These are phyloP conservation scores for Sitophilus oryzae DNA, from an alignment of 1,140 invertebrate genomes.

Conservation along the genomic window DNA sequence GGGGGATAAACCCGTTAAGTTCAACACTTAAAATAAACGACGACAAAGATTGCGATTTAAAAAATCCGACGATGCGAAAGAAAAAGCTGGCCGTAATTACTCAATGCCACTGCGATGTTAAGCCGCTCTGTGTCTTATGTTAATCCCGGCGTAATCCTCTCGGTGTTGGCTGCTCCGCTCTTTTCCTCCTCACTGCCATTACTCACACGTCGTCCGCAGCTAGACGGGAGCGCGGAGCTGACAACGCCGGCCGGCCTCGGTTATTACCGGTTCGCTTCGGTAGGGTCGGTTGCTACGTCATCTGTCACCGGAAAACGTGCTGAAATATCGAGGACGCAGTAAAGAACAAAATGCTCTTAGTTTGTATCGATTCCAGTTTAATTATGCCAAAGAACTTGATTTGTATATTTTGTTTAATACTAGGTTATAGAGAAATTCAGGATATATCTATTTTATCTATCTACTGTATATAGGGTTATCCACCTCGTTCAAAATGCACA, in stretches of 20 bases:
- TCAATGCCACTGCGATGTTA: conserved; percentile 43
- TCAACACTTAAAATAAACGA: conserved; percentile 41
- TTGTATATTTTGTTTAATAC: too few relatives aligned
- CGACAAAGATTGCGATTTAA: conserved; percentile 40
- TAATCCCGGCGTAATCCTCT: conserved; percentile 44
- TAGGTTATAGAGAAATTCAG: too few relatives aligned
- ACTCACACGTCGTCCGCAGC: conserved; percentile 32
- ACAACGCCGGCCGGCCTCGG: too few relatives aligned
- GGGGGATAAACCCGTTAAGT: conserved; percentile 28
- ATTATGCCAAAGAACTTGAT: too few relatives aligned
- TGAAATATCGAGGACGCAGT: too few relatives aligned
- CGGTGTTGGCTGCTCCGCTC: conserved; percentile 40
- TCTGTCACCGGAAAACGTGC: conserved; percentile 31
- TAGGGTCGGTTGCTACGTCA: conserved; percentile 30
- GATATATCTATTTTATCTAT: too few relatives aligned
- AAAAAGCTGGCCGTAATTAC: conserved; percentile 41
- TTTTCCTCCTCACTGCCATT: conserved; percentile 36
- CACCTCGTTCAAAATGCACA: too few relatives aligned
- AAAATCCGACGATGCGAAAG: conserved; percentile 31
- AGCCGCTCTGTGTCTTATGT: conserved; percentile 45
- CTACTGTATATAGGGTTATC: too few relatives aligned
- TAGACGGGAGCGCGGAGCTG: conserved; percentile 16
- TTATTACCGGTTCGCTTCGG: conserved; percentile 34
- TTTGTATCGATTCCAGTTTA: too few relatives aligned
- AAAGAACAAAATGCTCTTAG: too few relatives aligned